Conservation (phyloP, 2,888 invertebrate genomes). For the Dynastes tityus region DNA sequence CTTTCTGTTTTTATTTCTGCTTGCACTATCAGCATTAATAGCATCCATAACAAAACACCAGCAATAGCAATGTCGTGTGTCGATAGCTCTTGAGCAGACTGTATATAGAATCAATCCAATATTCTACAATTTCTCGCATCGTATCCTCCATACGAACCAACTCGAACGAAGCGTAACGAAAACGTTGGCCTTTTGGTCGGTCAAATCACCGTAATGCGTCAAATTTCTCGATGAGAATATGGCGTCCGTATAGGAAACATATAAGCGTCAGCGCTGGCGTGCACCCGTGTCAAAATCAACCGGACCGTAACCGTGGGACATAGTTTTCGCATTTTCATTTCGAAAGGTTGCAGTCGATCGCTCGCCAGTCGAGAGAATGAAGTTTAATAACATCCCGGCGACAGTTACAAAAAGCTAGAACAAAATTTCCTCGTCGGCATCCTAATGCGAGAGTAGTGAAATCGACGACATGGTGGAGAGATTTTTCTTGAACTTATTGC, state of each 20-base stretch:
- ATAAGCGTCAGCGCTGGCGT: not conserved
- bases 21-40: no score
- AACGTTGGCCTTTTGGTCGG: not conserved
- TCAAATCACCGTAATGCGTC: slow-evolving; percentile 5
- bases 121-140: no score
- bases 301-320: slow-evolving; percentile 2
- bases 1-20: no score
- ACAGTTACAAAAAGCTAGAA: not conserved
- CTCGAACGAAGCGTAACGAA: not conserved
- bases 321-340: slow-evolving; percentile 15
- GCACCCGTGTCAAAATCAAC: slow-evolving; percentile 1
- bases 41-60: no score
- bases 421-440: not conserved
- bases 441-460: not conserved
- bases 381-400: not conserved
- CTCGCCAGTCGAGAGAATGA: not conserved
- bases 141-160: no score
- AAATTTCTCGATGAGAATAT: slow-evolving; percentile 23
- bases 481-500: not conserved
- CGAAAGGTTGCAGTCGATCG: not conserved
- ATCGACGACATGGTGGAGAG: not conserved
- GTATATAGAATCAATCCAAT: no score
- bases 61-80: no score
- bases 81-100: no score
- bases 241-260: not conserved